Evolutionary conservation across 2,113 vertebrate genomes (phyloP).

Genomic region (Macroglossus sobrinus): DNA sequence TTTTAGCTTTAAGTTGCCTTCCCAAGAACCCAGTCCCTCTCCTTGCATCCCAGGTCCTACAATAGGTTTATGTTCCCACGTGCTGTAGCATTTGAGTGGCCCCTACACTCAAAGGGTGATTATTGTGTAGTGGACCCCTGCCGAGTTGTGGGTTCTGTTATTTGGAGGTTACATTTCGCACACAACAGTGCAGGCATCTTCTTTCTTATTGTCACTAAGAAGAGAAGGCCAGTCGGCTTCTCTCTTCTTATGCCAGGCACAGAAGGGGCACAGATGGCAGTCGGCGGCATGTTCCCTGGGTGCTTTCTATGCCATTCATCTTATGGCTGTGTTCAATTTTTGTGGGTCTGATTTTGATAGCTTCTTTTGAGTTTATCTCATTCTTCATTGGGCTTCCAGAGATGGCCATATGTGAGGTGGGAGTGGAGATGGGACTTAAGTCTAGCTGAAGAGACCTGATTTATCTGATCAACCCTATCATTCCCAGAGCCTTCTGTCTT

Average conservation of each 20-base stretch:
- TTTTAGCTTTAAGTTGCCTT: neutral
- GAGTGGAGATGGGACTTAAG: neutral
- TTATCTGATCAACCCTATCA: too few species aligned
- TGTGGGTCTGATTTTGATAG: neutral
- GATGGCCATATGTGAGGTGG: accelerated
- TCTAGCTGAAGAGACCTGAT: neutral
- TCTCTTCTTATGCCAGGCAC: neutral
- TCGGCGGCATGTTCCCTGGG: accelerated
- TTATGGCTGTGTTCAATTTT: neutral
- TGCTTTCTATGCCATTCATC: neutral
- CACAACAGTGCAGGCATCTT: neutral
- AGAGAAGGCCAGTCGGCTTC: neutral
- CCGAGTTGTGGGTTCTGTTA: neutral
- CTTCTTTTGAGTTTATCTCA: neutral
- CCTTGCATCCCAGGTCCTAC: neutral
- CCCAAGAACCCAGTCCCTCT: neutral
- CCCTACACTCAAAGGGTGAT: neutral
- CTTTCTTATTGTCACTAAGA: neutral
- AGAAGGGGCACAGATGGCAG: neutral
- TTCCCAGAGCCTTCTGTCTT: neutral
- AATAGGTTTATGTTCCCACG: neutral
- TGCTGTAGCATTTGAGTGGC: neutral
- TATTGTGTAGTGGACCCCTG: neutral
- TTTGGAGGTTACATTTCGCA: neutral
- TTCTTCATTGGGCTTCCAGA: neutral